Percentiles rank a stretch among this genome's conserved stretches.
Evolutionary conservation across 2,113 vertebrate species (phyloP).

Genomic region (Xenus cinereus): DNA sequence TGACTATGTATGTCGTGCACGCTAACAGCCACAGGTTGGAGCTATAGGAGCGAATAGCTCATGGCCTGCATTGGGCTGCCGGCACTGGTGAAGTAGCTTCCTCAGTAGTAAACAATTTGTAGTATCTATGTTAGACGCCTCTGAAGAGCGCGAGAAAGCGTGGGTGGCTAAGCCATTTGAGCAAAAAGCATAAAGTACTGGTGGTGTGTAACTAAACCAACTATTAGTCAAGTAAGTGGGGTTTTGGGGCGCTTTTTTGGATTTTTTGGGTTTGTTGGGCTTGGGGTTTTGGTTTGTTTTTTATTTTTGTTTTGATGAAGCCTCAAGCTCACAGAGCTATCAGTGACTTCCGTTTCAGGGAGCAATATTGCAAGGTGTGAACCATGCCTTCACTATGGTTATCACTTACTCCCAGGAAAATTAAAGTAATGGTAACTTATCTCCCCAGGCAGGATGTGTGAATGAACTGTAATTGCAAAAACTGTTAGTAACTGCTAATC

Average conservation of each 20-base stretch:
- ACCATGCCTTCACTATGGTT: neutral
- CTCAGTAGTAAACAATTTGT: neutral
- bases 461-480: neutral
- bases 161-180: neutral
- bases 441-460: neutral
- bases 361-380: neutral
- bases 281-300: neutral
- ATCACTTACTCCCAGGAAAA: neutral
- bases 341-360: neutral
- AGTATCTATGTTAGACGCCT: neutral
- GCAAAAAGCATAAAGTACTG: neutral
- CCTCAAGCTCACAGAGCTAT: neutral
- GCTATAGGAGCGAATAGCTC: neutral
- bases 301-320: neutral
- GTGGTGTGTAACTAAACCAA: neutral
- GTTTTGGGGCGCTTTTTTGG: neutral
- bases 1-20: neutral
- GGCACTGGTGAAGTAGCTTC: neutral
- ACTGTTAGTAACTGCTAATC: neutral
- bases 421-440: neutral
- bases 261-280: neutral
- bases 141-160: accelerated
- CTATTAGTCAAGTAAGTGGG: neutral
- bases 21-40: neutral
- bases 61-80: neutral